Evolutionary conservation across 2,113 vertebrate species (phyloP).

Genomic region (Peromyscus maniculatus): DNA sequence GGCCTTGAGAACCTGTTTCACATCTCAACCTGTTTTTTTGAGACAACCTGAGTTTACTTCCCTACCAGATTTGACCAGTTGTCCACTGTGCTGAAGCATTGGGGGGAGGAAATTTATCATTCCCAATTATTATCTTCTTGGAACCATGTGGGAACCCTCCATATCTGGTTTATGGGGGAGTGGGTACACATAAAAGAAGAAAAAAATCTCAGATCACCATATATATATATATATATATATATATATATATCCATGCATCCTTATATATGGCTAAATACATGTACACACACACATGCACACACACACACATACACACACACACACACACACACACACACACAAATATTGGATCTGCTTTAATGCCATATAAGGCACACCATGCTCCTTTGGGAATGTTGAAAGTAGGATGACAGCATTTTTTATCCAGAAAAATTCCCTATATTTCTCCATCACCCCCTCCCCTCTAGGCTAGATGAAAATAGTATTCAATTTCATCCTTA

Average conservation of each 20-base stretch:
- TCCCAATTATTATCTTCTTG: not conserved
- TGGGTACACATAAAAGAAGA: not conserved
- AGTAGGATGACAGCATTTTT: not conserved
- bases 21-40: not conserved
- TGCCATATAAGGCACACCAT: constrained; percentile 46
- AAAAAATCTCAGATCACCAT: constrained; percentile 60
- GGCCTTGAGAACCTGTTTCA: not conserved
- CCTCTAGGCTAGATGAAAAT: constrained; percentile 56
- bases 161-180: not conserved
- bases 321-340: too few relatives aligned
- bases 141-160: not conserved
- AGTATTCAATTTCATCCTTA: constrained; percentile 31
- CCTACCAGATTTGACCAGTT: not conserved
- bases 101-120: not conserved
- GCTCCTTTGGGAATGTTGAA: constrained; percentile 37
- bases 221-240: not conserved
- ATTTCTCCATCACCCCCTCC: not conserved
- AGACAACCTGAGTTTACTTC: not conserved
- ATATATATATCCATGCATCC: not conserved
- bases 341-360: not conserved
- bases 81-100: not conserved
- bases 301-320: not conserved
- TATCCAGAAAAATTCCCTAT: not conserved
- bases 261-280: not conserved
- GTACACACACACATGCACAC: not conserved